Evolutionary conservation across 2,113 vertebrate species (phyloP).

Genomic region (Panthera uncia): DNA sequence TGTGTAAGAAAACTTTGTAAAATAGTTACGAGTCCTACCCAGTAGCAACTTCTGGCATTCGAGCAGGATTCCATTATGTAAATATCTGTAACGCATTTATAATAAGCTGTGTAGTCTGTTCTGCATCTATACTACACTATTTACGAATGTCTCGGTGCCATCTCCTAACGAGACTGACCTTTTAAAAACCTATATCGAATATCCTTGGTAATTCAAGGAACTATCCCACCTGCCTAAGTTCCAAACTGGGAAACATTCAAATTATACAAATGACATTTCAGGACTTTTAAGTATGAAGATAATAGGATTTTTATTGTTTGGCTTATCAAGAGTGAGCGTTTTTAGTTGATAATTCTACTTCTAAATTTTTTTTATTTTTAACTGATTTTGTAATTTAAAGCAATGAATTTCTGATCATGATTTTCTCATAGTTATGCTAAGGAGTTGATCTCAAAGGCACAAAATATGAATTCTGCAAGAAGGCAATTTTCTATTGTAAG

Average conservation of each 20-base stretch:
- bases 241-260: slow-evolving; percentile 84
- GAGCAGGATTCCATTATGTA: slow-evolving; percentile 88
- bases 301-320: slow-evolving; percentile 85
- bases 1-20: slow-evolving; percentile 87
- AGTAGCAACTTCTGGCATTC: slow-evolving; percentile 87
- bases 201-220: slow-evolving; percentile 82
- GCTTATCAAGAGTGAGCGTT: slow-evolving; percentile 81
- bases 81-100: slow-evolving; percentile 86
- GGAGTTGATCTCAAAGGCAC: slow-evolving; percentile 84
- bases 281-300: slow-evolving; percentile 85
- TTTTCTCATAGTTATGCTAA: slow-evolving; percentile 73
- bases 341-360: slow-evolving; percentile 81
- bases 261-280: slow-evolving; percentile 85
- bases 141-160: slow-evolving; percentile 84
- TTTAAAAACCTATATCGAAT: slow-evolving; percentile 81
- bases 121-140: slow-evolving; percentile 83
- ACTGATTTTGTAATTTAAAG: slow-evolving; percentile 76
- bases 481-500: slow-evolving; percentile 81
- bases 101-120: slow-evolving; percentile 86
- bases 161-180: slow-evolving; percentile 82
- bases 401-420: slow-evolving; percentile 78
- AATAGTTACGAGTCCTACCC: slow-evolving; percentile 86
- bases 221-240: slow-evolving; percentile 82
- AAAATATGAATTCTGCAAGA: slow-evolving; percentile 86
- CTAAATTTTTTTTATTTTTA: slow-evolving; percentile 80